Percentiles rank a stretch among this genome's conserved stretches.
These are phyloP conservation scores for Halictus rubicundus DNA, from an alignment of 1,140 invertebrate genomes.

Conservation along the genomic window DNA sequence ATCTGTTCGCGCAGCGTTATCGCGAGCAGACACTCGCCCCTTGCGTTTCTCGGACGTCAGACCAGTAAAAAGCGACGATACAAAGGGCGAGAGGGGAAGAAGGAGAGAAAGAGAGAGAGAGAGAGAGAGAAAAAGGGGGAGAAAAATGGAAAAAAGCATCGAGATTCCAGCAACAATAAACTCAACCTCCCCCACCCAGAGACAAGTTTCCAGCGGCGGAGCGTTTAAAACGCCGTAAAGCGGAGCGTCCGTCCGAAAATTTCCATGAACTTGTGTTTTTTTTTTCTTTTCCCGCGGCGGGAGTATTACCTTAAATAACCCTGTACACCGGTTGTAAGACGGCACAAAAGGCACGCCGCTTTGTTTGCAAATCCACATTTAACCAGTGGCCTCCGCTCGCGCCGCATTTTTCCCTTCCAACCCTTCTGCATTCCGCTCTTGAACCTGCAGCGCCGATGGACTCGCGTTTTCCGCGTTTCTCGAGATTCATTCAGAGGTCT, in stretches of 20 bases:
- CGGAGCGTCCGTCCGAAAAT: constrained; percentile 26
- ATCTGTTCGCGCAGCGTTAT: constrained; percentile 6
- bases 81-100: too few species aligned
- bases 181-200: constrained; percentile 6
- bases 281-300: not conserved
- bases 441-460: too few species aligned
- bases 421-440: too few species aligned
- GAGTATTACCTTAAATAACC: constrained; percentile 14
- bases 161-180: constrained; percentile 11
- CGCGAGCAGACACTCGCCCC: constrained; percentile 3
- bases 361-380: constrained; percentile 9
- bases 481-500: not conserved
- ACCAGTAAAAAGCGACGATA: too few species aligned
- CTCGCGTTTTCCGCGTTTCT: not conserved
- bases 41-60: not conserved
- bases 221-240: constrained; percentile 12
- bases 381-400: not conserved
- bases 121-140: not conserved
- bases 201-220: not conserved
- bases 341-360: constrained; percentile 12
- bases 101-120: too few species aligned
- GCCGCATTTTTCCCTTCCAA: not conserved
- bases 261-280: constrained; percentile 25
- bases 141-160: too few species aligned
- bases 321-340: not conserved